Percentiles rank a stretch among this genome's conserved stretches.
Evolutionary conservation across 2,113 vertebrate genomes (phyloP).

Genomic region (Phycodurus eques): DNA sequence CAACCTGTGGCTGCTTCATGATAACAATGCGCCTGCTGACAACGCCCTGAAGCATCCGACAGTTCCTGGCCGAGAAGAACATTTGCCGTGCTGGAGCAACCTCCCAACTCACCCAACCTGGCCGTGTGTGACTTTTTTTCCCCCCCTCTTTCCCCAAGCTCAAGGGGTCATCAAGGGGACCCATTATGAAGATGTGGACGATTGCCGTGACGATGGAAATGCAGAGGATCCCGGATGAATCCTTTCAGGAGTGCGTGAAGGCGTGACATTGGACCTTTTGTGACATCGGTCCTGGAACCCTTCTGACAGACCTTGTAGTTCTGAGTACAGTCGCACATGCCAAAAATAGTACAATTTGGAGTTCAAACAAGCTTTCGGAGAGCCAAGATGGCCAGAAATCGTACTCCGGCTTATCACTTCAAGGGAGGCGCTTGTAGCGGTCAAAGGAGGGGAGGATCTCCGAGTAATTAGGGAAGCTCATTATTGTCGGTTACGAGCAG

Average conservation of each 20-base stretch:
- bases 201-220: no score
- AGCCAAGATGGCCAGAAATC: neutral
- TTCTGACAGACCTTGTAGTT: neutral
- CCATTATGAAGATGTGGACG: neutral
- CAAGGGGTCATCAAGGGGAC: neutral
- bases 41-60: no score
- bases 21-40: no score
- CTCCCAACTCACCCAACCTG: no score
- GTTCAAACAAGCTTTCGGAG: neutral
- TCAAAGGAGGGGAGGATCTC: slow-evolving; percentile 2
- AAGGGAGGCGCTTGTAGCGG: slow-evolving; percentile 7
- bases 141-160: neutral
- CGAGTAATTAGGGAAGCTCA: slow-evolving; percentile 20
- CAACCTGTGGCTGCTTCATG: no score
- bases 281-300: neutral
- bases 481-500: slow-evolving; percentile 9
- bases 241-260: no score
- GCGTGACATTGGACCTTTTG: no score
- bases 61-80: no score
- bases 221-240: no score
- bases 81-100: no score
- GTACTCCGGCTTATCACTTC: neutral
- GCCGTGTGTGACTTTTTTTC: no score
- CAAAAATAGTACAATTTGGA: neutral
- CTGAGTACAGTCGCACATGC: neutral